A percentile compares a stretch with the other conserved stretches of the same genome.
Evolutionary conservation across 2,888 invertebrate species (phyloP).

Genomic region (Agriotes lineatus): DNA sequence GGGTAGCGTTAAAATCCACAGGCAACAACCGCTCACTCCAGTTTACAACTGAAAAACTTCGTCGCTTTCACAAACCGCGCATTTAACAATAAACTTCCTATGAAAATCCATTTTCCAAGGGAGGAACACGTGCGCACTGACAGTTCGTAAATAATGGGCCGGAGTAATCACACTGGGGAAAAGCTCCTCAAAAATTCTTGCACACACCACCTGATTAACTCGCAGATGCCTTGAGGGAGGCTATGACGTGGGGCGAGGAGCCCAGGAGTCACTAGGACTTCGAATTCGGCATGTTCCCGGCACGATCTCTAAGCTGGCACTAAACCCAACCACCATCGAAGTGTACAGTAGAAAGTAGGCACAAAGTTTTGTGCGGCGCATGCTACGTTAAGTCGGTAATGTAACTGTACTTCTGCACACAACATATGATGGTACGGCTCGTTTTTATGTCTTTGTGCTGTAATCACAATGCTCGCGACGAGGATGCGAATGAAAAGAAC

Average conservation of each 20-base stretch:
- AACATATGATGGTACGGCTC: slow-evolving; percentile 47
- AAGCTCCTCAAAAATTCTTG: background rate
- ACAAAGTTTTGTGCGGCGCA: slow-evolving; percentile 58
- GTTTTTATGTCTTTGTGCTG: slow-evolving; percentile 35
- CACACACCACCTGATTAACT: too few relatives aligned
- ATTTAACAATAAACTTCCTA: slow-evolving; percentile 60
- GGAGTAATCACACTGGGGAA: background rate
- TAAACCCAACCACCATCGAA: slow-evolving; percentile 57
- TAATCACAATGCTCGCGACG: background rate
- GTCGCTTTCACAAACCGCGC: slow-evolving; percentile 56
- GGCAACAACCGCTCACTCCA: background rate
- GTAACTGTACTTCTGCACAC: slow-evolving; percentile 58
- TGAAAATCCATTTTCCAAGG: slow-evolving; percentile 58
- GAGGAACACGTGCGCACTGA: slow-evolving; percentile 46
- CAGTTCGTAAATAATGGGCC: slow-evolving; percentile 46
- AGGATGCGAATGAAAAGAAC: background rate
- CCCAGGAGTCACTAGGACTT: too few relatives aligned
- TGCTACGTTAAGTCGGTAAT: slow-evolving; percentile 53
- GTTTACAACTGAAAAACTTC: slow-evolving; percentile 39
- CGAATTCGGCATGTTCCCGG: slow-evolving; percentile 51
- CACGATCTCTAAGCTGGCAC: slow-evolving; percentile 60
- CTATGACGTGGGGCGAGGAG: too few relatives aligned
- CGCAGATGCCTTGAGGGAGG: too few relatives aligned
- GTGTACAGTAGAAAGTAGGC: slow-evolving; percentile 63
- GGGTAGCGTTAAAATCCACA: too few relatives aligned